Percentiles rank a stretch among this genome's conserved stretches.
Conservation (phyloP, 1,140 invertebrate genomes). For the Pteromalus puparum region DNA sequence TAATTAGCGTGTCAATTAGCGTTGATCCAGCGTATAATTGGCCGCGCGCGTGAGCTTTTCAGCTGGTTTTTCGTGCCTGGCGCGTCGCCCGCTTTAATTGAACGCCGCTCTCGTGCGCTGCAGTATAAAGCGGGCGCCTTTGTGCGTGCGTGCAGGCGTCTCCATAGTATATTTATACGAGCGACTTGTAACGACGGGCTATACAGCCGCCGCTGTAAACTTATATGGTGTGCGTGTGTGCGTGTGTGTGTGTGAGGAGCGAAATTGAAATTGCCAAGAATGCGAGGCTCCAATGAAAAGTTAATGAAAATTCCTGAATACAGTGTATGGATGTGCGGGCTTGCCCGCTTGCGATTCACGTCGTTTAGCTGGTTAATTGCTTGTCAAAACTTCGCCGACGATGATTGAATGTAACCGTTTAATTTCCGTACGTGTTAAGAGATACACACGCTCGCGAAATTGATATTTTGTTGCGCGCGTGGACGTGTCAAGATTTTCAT, state of each 20-base stretch:
- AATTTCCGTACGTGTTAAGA: constrained; percentile 6
- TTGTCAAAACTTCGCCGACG: constrained; percentile 27
- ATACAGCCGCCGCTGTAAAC: not conserved
- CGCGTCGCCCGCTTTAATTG: constrained; percentile 33
- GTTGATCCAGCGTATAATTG: constrained; percentile 71
- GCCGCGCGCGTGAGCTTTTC: constrained; percentile 30
- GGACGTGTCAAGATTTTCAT: not conserved
- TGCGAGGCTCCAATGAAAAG: constrained; percentile 26
- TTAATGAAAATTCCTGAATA: constrained; percentile 45
- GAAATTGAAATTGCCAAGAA: constrained; percentile 48
- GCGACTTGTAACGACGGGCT: constrained; percentile 5
- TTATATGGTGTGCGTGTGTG: not conserved
- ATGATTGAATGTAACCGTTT: constrained; percentile 33
- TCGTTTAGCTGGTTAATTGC: constrained; percentile 47
- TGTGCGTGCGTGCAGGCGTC: not conserved
- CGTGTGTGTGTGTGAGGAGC: constrained; percentile 9
- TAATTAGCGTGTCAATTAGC: constrained; percentile 73
- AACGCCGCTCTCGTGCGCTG: not conserved
- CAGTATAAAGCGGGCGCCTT: not conserved
- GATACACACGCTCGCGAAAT: not conserved
- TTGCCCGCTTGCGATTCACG: not conserved
- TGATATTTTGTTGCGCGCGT: not conserved
- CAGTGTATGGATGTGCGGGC: not conserved
- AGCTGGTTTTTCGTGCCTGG: not conserved
- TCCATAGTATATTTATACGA: not conserved